These are phyloP conservation scores for Lonchura striata DNA, from an alignment of 2,113 vertebrate genomes.

Conservation along the genomic window DNA sequence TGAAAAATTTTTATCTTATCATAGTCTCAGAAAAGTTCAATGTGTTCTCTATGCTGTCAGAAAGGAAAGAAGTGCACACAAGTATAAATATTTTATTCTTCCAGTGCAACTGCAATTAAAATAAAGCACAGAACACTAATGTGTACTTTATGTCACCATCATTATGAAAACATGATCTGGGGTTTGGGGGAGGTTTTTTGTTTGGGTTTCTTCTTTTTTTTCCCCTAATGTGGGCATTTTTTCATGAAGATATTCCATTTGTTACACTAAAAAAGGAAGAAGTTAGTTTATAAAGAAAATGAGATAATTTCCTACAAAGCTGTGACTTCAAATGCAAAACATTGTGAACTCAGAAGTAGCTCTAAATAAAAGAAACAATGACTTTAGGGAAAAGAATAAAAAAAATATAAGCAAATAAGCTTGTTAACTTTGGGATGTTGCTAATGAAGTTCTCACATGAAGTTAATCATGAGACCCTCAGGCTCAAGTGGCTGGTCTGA, in stretches of 20 bases:
- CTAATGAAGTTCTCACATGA: background rate
- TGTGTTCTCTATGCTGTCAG: background rate
- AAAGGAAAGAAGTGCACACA: background rate
- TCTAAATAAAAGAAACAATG: background rate
- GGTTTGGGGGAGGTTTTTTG: background rate
- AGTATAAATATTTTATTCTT: constrained; percentile 18
- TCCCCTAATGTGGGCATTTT: background rate
- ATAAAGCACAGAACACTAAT: background rate
- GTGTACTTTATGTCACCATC: background rate
- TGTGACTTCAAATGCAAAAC: background rate
- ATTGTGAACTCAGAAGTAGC: background rate
- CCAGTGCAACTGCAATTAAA: background rate
- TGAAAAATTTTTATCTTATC: background rate
- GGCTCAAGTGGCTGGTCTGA: background rate
- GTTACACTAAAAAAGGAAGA: background rate
- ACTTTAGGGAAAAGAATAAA: rapidly evolving
- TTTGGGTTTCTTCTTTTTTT: background rate
- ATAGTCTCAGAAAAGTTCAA: background rate
- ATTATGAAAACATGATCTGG: background rate
- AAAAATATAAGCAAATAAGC: background rate
- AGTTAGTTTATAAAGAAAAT: background rate
- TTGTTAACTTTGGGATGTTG: background rate
- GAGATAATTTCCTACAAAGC: background rate
- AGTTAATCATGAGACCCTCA: background rate
- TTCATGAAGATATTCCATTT: background rate